Evolutionary conservation across 2,113 vertebrate genomes (phyloP).

Genomic region (Pholis gunnellus): DNA sequence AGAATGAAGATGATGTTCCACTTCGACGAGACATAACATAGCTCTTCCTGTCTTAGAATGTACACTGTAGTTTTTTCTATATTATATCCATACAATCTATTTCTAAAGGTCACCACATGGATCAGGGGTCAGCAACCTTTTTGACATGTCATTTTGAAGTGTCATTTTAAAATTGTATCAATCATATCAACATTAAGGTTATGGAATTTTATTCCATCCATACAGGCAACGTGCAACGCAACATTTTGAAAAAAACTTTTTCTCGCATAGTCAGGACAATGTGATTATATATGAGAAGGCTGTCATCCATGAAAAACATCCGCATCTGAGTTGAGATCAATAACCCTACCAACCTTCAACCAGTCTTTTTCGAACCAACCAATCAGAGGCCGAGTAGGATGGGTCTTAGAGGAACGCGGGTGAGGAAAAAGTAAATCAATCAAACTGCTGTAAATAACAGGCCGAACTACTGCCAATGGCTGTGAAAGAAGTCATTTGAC

Average conservation of each 20-base stretch:
- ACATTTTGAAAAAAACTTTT: not conserved
- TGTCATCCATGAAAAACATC: not conserved
- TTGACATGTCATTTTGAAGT: not conserved
- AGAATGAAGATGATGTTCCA: not conserved
- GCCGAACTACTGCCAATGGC: not conserved
- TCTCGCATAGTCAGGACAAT: not conserved
- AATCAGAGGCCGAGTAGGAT: not conserved
- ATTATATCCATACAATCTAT: not conserved
- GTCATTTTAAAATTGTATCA: no score
- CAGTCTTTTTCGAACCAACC: not conserved
- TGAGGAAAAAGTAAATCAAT: not conserved
- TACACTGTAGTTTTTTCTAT: not conserved
- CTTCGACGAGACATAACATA: not conserved
- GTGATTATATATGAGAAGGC: not conserved
- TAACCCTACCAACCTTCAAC: not conserved
- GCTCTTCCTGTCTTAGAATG: not conserved
- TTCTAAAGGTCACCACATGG: not conserved
- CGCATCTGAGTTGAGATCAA: not conserved
- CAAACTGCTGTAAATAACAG: not conserved
- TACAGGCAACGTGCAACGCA: not conserved
- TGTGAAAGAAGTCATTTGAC: not conserved
- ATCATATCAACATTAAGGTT: no score
- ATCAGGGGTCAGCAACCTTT: not conserved
- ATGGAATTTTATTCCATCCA: not conserved
- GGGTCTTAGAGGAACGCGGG: not conserved